phyloP scores from a whole-genome alignment of 2,797 vertebrate species.

The Meda fulgida region DNA sequence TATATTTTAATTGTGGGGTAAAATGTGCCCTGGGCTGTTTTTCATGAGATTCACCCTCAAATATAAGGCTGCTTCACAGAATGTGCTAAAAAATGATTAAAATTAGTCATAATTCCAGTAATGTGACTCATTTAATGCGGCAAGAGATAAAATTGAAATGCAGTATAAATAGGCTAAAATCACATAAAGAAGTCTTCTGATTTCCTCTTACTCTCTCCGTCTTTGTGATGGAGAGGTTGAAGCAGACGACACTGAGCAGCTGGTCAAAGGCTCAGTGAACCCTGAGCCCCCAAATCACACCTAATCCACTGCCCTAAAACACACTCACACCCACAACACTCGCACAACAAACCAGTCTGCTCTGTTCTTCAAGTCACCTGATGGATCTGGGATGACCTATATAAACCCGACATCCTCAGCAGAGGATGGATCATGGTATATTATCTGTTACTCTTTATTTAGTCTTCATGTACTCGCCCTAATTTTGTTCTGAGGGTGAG shows the following conservation, averaged over 20 bases:
- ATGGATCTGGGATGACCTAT: neutral
- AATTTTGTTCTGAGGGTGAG: neutral
- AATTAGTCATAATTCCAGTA: neutral
- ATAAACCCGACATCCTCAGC: neutral
- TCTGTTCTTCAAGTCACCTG: conserved; percentile 28
- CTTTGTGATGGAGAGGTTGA: conserved; percentile 19
- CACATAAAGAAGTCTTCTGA: neutral
- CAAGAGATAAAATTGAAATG: neutral
- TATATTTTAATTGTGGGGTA: neutral
- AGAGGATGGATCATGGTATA: neutral
- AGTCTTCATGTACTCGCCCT: neutral
- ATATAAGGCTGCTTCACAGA: neutral
- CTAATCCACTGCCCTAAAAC: conserved; percentile 53
- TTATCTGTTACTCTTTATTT: neutral
- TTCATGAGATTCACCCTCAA: neutral
- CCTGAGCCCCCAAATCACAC: conserved; percentile 52
- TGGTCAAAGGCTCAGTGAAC: conserved; percentile 49
- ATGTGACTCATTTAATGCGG: neutral
- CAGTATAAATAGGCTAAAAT: neutral
- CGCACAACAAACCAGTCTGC: neutral
- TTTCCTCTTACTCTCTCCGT: conserved; percentile 2
- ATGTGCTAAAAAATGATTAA: neutral
- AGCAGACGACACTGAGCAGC: conserved; percentile 36
- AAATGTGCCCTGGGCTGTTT: neutral
- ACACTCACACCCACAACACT: conserved; percentile 17